Base-by-base conservation (phyloP, 2,888 invertebrate species). In the Napeogenes sylphis region DNA sequence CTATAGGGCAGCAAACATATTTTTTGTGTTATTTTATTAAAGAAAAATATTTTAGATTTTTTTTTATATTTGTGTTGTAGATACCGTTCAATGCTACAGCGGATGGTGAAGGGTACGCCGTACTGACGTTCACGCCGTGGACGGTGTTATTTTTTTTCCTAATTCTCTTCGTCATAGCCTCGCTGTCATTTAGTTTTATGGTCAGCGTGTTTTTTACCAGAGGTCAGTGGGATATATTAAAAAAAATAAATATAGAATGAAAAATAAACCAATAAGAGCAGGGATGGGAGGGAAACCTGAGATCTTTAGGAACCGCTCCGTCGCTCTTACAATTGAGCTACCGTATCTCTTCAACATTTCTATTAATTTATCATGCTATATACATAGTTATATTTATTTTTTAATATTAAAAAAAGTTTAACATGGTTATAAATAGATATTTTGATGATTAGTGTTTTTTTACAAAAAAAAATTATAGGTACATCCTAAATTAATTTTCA, bases 121-220 rank as follows among this genome's bases (percentile, higher is more conserved):
- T 97, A 6, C 91, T 97, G 38, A 94, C 95, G 0, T 89, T 93
- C 71, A 93, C 94, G 0, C 92, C 94, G 64, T 93, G 93, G 67
- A 77, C 92, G 0, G 92, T 96, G 1, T 77, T 97, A 42, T 86
- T 96, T 47, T 85, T 96, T 62, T 95, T 97, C 74, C 78, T 98
- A 66, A 72, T 95, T 35, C 84, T 96, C 57, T 98, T 95, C 76
- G 84, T 94, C 10, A 92, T 94, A 61, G 90, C 94, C 0, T 93
- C 93, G 4, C 93, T 96, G 59, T 92, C 93, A 2, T 95, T 96
- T 80, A 94, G 94, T 72, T 97, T 97, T 80, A 93, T 95, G 86
- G 86, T 97, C 77, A 95, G 96, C 76, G 94, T 94, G 1, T 93
- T 96, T 76, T 97, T 97, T 81, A 93, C 93, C 0, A 94, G 93